These are phyloP conservation scores for Philereme vetulata DNA, from an alignment of 2,888 invertebrate species.

Conservation along the genomic window DNA sequence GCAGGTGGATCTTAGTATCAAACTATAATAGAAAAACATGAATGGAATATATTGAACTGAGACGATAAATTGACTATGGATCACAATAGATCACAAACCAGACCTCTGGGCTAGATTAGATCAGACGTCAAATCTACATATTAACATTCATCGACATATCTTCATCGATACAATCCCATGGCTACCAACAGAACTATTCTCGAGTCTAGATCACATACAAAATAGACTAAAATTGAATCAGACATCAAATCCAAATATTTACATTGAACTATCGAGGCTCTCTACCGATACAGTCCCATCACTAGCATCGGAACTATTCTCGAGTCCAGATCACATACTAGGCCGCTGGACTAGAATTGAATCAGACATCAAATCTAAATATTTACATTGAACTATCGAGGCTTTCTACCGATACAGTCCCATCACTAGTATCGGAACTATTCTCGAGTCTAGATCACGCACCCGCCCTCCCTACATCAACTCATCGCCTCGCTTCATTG, in stretches of 20 bases:
- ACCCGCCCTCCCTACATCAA: constrained; percentile 46
- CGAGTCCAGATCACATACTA: constrained; percentile 54
- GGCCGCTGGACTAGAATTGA: constrained; percentile 26
- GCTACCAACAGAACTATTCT: constrained; percentile 50
- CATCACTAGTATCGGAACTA: constrained; percentile 45
- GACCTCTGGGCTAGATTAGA: too few species aligned
- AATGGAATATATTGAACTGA: too few species aligned
- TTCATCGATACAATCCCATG: constrained; percentile 15
- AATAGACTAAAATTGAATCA: constrained; percentile 5
- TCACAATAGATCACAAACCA: too few species aligned
- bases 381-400: background rate
- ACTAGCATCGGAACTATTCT: constrained; percentile 51
- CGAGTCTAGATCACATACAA: constrained; percentile 54
- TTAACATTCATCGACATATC: background rate
- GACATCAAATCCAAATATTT: too few species aligned
- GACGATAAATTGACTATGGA: too few species aligned
- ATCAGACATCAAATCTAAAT: too few species aligned
- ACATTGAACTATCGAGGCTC: background rate
- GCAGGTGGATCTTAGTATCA: too few species aligned
- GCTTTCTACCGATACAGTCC: constrained; percentile 8
- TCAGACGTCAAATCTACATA: too few species aligned
- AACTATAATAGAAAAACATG: too few species aligned
- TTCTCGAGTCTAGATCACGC: constrained; percentile 56
- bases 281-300: constrained; percentile 15
- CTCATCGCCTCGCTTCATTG: constrained; percentile 47